Base-by-base conservation (phyloP, 2,888 invertebrate species). In the Torymus aiolomorphi region DNA sequence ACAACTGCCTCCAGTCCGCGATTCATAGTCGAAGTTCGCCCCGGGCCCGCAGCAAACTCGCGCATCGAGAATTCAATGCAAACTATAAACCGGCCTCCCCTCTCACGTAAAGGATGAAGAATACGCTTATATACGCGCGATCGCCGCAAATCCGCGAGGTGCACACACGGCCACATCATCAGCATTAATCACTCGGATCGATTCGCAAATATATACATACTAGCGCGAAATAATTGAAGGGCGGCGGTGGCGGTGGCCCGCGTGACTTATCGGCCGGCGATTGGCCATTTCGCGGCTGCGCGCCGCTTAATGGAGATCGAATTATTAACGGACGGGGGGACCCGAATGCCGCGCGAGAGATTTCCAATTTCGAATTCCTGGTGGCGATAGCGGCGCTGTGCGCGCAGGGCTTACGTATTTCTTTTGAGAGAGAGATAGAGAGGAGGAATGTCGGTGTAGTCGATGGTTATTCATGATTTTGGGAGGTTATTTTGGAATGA, bases 191-290 rank as follows among this genome's bases (percentile, higher is more conserved):
- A 80, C 63, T 72, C 20, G 52, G 59, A 18, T 59, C 66, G 71
- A 57, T 65, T 57, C 49, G 2, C n/a, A 42, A 69, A 69, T 3
- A 54, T 75, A 61, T 62, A 71, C 57, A 72, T 76, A 75, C 72
- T 67, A 72, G 49, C 20, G 67, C 8, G 49, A 74, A 80, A 77
- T 77, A 80, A 80, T 80, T 65, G 76, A 80, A 56, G 63, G 65
- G 11, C 16, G 42, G 5, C 3, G 8, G 5, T 16, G 16, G 52
- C 16, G 24, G 11, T 42, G 61, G 18, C n/a, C 52, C 12, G 8
- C 14, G 49, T 76, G 49, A 71, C 56, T 72, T 76, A 66, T 76
- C 49, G 71, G 51, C 13, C 54, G 5, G 42, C 42, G 74, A 74
- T 70, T 78, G 74, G 62, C 20, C 62, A 71, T 66, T 78, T 71